Evolutionary conservation across 2,797 vertebrate genomes (phyloP), one percentile per base, ranked within the genome.

Genomic region (Mastacembelus armatus): DNA sequence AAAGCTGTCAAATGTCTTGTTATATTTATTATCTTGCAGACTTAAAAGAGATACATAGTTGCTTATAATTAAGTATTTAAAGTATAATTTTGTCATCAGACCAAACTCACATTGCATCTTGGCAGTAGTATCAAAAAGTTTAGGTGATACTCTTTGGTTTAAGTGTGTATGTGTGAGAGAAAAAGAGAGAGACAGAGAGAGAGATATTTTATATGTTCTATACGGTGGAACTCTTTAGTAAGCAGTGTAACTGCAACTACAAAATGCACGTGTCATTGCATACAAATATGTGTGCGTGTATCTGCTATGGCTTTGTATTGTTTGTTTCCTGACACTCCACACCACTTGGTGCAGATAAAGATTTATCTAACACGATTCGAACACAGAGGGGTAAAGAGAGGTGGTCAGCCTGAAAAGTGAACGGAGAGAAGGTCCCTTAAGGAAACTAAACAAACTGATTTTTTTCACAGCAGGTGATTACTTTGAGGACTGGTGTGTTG

Each of bases 341-440:
- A 38, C 48, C 66, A 61, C 71, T 59, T 38, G 24, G 58, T 29
- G 14, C 48, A 43, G 77, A 79, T 66, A 71, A 68, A 69, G 70
- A 74, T 80, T 74, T 73, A 77, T 87, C 77, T 66, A 69, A 74
- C 51, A 40, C 19, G 9, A 44, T 11, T 15, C 2, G 12, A 60
- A 58, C 59, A 52, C 63, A 55, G 51, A 66, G 48, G 43, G 54
- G 47, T 59, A 47, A 71, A 75, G 48, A 49, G 80, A 81, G 42
- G 40, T 7, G 15, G 47, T 76, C 63, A 64, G 60, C 61, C 54
- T 70, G 47, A 43, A 33, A 36, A 74, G 65, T 61, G 71, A 78
- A 83, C 47, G 32, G 52, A 79, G 55, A 76, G 1, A 1, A 9
- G 21, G 36, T 66, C 50, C 16, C 36, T 48, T 19, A 12, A 42